Base-by-base conservation (phyloP, 2,888 invertebrate genomes). In the Agonopterix alstromeriana region DNA sequence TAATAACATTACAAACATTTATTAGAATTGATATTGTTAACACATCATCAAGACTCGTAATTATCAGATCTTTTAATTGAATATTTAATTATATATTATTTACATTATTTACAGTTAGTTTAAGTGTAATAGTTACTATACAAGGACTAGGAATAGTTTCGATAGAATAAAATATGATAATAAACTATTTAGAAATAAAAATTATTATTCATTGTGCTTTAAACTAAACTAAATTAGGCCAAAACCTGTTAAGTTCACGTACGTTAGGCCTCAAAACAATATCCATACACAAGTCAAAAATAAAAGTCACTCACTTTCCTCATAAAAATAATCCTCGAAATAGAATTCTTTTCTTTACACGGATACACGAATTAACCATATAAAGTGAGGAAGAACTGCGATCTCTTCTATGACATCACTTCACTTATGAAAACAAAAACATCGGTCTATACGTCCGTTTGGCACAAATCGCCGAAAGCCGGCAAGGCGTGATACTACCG, bases 401-500 rank as follows among this genome's bases (percentile, higher is more conserved):
- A 77, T 77, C 62, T 67, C 52, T 61, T 46, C 52, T 56, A 55
- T 67, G 62, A 63, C 61, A 53, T 63, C 70, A 75, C 73, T 74
- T 70, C 73, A 65, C 63, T 61, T 60, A 3, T 42, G 8, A 35
- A 36, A 11, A 27, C n/a, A 62, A 48, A 48, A 56, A 55, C 36
- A 56, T 65, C 66, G 66, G 73, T 81, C 72, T 82, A 88, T 68
- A 88, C 88, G 78, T 88, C 88, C 70, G 88, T 88, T 88, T 88
- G 88, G 88, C 88, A 88, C 88, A 88, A 66, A 63, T 87, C 85
- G 77, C 86, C 88, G 88, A 88, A 86, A 67, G 68, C 73, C 86
- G 87, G 87, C 86, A 86, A 67, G 70, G 86, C 87, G 77, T 80
- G 82, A 82, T 87, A 88, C 88, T 88, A 88, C 87, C 88, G 85